Percentiles rank a stretch among this genome's conserved stretches.
Evolutionary conservation across 1,140 invertebrate species (phyloP).

Genomic region (Protaetia brevitarsis): DNA sequence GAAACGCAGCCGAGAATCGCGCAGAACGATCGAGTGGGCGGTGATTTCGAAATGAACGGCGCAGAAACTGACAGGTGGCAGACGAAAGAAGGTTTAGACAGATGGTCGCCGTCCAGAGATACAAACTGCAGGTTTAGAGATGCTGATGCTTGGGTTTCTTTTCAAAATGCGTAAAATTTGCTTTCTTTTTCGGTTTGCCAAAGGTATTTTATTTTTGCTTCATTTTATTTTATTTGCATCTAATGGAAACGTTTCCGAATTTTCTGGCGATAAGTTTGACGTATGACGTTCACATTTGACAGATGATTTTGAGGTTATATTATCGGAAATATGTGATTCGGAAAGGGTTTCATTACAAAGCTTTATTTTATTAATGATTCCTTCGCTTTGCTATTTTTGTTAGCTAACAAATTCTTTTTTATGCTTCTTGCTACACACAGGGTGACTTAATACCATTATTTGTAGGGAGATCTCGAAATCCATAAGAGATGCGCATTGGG

Average conservation of each 20-base stretch:
- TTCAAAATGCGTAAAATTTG: constrained; percentile 46
- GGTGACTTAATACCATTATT: neutral
- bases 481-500: neutral
- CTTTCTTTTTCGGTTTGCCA: constrained; percentile 34
- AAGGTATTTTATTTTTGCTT: constrained; percentile 36
- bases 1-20: neutral
- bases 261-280: neutral
- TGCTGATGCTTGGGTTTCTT: constrained; percentile 38
- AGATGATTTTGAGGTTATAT: neutral
- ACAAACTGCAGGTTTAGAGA: constrained; percentile 20
- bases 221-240: constrained; percentile 21
- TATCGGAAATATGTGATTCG: no score
- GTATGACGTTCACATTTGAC: neutral
- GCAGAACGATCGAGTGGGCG: neutral
- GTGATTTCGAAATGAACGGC: neutral
- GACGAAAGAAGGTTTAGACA: neutral
- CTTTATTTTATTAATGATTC: neutral
- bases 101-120: constrained; percentile 22
- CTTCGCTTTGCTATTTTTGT: constrained; percentile 28
- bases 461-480: neutral
- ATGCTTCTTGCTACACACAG: neutral
- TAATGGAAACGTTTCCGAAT: neutral
- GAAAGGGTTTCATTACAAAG: neutral
- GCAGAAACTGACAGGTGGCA: constrained; percentile 28
- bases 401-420: neutral